A percentile compares a stretch with the other conserved stretches of the same genome.
Conservation (phyloP, 2,113 vertebrate species). For the Nicator chloris region DNA sequence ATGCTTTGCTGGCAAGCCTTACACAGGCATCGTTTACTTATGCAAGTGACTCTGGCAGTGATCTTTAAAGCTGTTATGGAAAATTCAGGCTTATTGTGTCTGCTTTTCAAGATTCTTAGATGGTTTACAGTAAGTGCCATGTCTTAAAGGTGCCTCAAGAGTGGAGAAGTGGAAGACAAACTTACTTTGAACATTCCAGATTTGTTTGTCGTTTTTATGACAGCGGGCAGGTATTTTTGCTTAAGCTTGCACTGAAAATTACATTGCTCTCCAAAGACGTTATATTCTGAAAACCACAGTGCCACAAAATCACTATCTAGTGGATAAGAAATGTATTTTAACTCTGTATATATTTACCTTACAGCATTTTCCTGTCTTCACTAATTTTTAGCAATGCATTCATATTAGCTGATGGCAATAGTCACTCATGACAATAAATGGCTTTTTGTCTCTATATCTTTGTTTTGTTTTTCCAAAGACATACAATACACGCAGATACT, state of each 20-base stretch:
- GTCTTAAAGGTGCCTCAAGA: conserved; percentile 67
- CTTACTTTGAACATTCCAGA: conserved; percentile 85
- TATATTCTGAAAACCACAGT: conserved; percentile 76
- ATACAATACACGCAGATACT: conserved; percentile 69
- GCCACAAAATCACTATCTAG: conserved; percentile 80
- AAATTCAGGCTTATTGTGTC: conserved; percentile 57
- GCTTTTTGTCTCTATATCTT: conserved; percentile 70
- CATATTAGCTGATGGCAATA: conserved; percentile 81
- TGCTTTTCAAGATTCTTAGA: conserved; percentile 65
- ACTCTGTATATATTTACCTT: conserved; percentile 87
- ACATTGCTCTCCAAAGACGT: conserved; percentile 69
- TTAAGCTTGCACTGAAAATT: conserved; percentile 88
- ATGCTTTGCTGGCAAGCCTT: conserved; percentile 70
- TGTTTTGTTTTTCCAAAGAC: conserved; percentile 72
- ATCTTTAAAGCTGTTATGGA: conserved; percentile 34
- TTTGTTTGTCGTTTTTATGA: conserved; percentile 63
- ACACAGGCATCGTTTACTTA: conserved; percentile 68
- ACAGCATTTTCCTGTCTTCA: conserved; percentile 82
- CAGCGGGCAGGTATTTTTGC: conserved; percentile 75
- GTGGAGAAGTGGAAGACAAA: conserved; percentile 66
- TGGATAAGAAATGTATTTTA: conserved; percentile 80
- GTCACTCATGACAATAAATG: conserved; percentile 65
- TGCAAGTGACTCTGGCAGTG: conserved; percentile 62
- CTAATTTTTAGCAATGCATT: conserved; percentile 79
- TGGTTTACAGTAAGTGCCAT: conserved; percentile 71